These are phyloP conservation scores for Daktulosphaira vitifoliae DNA, from an alignment of 1,140 invertebrate species.

Conservation along the genomic window DNA sequence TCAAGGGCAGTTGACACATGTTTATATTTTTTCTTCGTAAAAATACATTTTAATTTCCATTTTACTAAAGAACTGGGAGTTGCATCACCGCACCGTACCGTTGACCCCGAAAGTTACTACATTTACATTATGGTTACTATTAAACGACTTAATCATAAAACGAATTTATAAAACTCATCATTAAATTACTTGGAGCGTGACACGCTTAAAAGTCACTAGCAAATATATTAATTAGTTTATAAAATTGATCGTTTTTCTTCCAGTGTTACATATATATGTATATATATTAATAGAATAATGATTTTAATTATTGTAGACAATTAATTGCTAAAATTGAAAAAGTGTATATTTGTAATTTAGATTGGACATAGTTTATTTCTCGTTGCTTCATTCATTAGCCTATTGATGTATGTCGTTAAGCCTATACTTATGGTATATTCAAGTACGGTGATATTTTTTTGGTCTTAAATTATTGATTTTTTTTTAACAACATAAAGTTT, in stretches of 20 bases:
- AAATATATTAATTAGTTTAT: background rate
- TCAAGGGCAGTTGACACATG: constrained; percentile 7
- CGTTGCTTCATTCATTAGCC: no score
- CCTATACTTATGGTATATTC: no score
- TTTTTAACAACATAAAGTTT: no score
- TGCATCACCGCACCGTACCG: constrained; percentile 12
- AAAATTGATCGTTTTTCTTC: background rate
- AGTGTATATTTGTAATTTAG: no score
- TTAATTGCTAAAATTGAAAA: no score
- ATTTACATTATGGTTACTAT: constrained; percentile 2
- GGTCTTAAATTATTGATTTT: no score
- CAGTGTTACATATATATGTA: background rate
- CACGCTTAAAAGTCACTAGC: background rate
- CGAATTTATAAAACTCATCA: background rate
- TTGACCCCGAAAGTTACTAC: constrained; percentile 25
- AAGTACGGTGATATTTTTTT: no score
- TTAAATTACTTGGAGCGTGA: no score
- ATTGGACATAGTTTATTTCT: no score
- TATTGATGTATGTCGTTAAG: no score
- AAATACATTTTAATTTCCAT: constrained; percentile 28
- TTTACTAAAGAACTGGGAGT: constrained; percentile 26
- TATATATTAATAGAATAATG: no score
- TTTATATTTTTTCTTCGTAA: constrained; percentile 21
- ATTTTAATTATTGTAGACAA: no score
- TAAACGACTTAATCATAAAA: background rate